Evolutionary conservation across 2,888 invertebrate species (phyloP).

Genomic region (Pasiphila rectangulata): DNA sequence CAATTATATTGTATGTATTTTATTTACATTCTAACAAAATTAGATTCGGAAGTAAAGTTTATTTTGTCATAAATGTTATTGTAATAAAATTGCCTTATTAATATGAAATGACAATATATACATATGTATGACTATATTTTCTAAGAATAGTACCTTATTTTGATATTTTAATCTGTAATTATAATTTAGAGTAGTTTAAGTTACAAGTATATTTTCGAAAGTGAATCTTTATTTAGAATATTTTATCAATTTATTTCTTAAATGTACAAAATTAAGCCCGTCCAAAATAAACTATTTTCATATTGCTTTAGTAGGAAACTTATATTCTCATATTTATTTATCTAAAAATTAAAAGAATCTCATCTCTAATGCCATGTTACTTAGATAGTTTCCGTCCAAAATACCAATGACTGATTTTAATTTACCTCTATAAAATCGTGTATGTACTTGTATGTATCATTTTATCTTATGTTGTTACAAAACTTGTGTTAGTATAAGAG

Average conservation of each 20-base stretch:
- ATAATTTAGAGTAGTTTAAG: slow-evolving; percentile 3
- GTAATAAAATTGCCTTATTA: slow-evolving; percentile 3
- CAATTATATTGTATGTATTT: slow-evolving; percentile 3
- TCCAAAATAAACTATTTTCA: slow-evolving; percentile 41
- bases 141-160: slow-evolving; percentile 1
- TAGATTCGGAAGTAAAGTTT: background rate
- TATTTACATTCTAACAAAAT: slow-evolving; percentile 14
- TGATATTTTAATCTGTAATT: slow-evolving; percentile 2
- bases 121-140: slow-evolving; percentile 1
- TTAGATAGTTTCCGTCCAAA: slow-evolving; percentile 79
- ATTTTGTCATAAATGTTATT: slow-evolving; percentile 2
- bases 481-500: slow-evolving; percentile 48
- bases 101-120: slow-evolving; percentile 13
- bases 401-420: slow-evolving; percentile 73
- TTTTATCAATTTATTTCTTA: slow-evolving; percentile 4
- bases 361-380: slow-evolving; percentile 60
- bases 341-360: slow-evolving; percentile 46
- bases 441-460: slow-evolving; percentile 49
- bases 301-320: slow-evolving; percentile 4
- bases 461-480: slow-evolving; percentile 60
- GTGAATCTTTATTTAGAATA: slow-evolving; percentile 2
- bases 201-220: background rate
- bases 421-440: slow-evolving; percentile 47
- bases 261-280: slow-evolving; percentile 38
- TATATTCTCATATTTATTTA: slow-evolving; percentile 7